phyloP scores from a whole-genome alignment of 92 coral and sea anemone genomes.

The Parazoanthus swiftii region DNA sequence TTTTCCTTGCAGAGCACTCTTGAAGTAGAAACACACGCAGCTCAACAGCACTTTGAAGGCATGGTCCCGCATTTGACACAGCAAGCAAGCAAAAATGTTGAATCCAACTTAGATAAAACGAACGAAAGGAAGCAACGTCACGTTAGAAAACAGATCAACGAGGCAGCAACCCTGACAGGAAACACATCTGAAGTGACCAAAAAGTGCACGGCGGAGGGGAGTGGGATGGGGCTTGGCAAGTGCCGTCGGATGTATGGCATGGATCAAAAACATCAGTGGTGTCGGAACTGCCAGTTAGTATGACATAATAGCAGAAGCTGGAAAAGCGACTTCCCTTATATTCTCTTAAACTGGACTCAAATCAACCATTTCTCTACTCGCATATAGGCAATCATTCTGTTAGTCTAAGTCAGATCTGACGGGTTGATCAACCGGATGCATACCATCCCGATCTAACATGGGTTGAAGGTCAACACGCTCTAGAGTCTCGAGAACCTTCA shows the following conservation, averaged over 20 bases:
- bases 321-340: no score
- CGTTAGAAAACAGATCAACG: conserved; percentile 5
- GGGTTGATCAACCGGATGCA: no score
- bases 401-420: no score
- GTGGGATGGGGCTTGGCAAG: conserved; percentile 8
- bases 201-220: background rate
- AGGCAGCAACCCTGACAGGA: background rate
- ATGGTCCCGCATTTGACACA: background rate
- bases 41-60: background rate
- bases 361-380: no score
- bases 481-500: no score
- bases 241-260: conserved; percentile 37
- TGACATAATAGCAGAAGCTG: no score
- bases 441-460: no score
- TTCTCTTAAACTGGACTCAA: no score
- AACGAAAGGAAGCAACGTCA: background rate
- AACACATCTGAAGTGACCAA: background rate
- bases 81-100: background rate
- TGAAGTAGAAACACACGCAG: background rate
- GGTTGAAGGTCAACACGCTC: no score
- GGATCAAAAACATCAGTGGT: conserved; percentile 31
- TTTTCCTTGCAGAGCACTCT: background rate
- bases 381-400: no score
- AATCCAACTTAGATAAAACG: background rate
- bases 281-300: conserved; percentile 45